Base-by-base conservation (phyloP, 2,888 invertebrate species). In the Crepidodera aurea region DNA sequence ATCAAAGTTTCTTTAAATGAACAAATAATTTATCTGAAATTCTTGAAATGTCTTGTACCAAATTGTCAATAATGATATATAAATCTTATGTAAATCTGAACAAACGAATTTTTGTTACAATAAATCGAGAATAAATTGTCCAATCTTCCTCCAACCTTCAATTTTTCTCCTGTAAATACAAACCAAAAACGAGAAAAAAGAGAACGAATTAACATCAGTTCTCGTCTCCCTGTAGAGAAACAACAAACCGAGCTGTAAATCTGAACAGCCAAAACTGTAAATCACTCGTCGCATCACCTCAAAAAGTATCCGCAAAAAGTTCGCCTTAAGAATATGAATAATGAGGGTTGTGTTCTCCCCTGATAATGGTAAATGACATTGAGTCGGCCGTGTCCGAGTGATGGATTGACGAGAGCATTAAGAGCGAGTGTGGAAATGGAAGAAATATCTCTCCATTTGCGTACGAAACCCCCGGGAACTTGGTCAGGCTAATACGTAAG, bases 401-500 rank as follows among this genome's bases (percentile, higher is more conserved):
- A 76, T 75, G 68, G 75, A 76, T 76, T 69, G 74, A 70, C 72
- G 72, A 72, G 69, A 64, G 69, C 72, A 72, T 75, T 71, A 73
- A 70, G 73, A 69, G 58, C 67, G 71, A 73, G 73, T 69, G 73
- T 67, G 71, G 70, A 72, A 73, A 73, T 72, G 69, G 73, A 74
- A 78, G 78, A 78, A 77, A 77, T 77, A 78, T 79, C 77, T 74
- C 75, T 76, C 78, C 78, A 79, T 78, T 78, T 79, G 77, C 76
- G 76, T 77, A 76, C 71, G 71, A 69, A 62, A 62, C 71, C 71
- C 71, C 72, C 69, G 64, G 75, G 75, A 73, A 74, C 71, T 58
- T 67, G 69, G 72, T 69, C 69, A 69, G 75, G 67, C 77, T 78
- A 77, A 77, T 77, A 77, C 74, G 73, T 75, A 74, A 76, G 76